Evolutionary conservation across 2,797 vertebrate species (phyloP), one percentile per base, ranked within the genome.

Genomic region (Rhynchotus rufescens): DNA sequence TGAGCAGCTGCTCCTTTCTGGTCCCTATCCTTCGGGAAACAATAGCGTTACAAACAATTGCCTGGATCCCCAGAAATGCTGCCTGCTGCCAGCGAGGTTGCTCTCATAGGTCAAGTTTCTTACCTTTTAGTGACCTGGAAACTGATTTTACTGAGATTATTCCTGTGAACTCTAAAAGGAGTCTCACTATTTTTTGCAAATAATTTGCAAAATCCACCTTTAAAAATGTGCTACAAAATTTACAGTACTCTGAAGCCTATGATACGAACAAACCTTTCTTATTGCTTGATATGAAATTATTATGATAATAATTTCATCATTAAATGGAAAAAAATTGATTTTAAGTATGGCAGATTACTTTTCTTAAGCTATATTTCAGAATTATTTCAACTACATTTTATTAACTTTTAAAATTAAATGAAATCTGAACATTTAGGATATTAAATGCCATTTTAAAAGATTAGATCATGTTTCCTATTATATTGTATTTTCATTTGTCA

Each of bases 1-100:
- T 96, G 93, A 95, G 84, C 94, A 91, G 93, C 92, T 94, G 95
- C 78, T 95, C 93, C 67, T 85, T 96, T 91, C 87, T 36, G 64
- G 49, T 92, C 28, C 86, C 88, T 66, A 86, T 83, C 71, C 79
- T 84, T 94, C 60, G 76, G 62, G 64, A 89, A 94, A 94, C 86
- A 96, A 95, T 47, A 89, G 90, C 47, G 92, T 92, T 45, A 44
- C 3, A 66, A 95, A 93, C 93, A 94, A 96, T 84, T 89, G 84
- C 78, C 82, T 92, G 84, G 13, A 90, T 71, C 54, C 64, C 85
- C 44, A 94, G 80, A 93, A 96, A 76, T 2, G 2, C 34, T 60
- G 84, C 80, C 79, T 85, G 82, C 77, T 94, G 88, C 82, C 86
- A 94, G 73, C 61, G 91, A 95, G 2, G 12, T 81, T 85, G 69